Conservation (phyloP, 2,113 vertebrate species). For the Salvelinus alpinus region DNA sequence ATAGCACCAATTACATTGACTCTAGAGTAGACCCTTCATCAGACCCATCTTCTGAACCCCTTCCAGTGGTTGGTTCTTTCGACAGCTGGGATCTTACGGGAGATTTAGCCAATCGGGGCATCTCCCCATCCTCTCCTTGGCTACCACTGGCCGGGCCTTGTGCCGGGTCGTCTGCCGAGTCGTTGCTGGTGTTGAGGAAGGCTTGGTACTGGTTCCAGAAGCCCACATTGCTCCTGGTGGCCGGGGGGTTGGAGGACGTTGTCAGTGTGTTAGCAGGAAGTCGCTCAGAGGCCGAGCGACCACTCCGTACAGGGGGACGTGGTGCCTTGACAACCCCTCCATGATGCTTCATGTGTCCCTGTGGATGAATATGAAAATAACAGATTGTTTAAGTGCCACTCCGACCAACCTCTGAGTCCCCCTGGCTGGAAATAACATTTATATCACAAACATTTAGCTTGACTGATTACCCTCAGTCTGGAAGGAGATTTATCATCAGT, state of each 20-base stretch:
- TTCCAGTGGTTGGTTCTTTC: conserved; percentile 38
- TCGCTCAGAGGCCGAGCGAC: conserved; percentile 66
- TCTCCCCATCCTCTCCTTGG: conserved; percentile 51
- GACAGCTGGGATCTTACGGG: conserved; percentile 38
- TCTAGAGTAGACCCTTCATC: conserved; percentile 34
- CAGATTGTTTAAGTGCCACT: neutral
- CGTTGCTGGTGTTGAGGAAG: conserved; percentile 63
- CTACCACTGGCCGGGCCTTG: conserved; percentile 18
- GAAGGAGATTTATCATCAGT: neutral
- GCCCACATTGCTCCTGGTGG: conserved; percentile 69
- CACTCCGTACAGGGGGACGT: conserved; percentile 59
- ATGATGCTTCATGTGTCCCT: conserved; percentile 81
- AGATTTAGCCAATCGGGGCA: conserved; percentile 38
- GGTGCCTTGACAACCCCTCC: conserved; percentile 63
- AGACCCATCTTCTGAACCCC: conserved; percentile 46
- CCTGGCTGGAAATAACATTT: neutral
- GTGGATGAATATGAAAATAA: conserved; percentile 8
- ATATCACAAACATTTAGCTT: neutral
- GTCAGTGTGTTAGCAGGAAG: conserved; percentile 54
- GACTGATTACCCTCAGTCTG: neutral
- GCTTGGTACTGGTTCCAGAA: conserved; percentile 77
- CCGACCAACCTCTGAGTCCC: neutral
- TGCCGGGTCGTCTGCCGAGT: conserved; percentile 48
- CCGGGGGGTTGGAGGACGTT: conserved; percentile 60
- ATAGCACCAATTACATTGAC: conserved; percentile 39